Base-by-base conservation (phyloP, 2,888 invertebrate genomes). In the Leucoma salicis region DNA sequence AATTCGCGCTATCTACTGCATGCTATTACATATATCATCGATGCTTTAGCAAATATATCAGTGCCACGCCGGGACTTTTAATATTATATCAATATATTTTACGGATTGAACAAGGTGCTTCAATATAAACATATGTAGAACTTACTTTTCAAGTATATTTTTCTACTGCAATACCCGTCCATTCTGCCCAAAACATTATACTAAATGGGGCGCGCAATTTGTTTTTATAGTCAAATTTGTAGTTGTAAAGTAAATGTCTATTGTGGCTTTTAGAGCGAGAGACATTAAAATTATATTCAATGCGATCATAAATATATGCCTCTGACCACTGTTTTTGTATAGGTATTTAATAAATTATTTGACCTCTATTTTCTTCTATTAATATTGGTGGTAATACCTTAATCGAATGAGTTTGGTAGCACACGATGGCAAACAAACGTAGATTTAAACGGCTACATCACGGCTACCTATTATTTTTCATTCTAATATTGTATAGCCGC, bases 111-210 rank as follows among this genome's bases (percentile, higher is more conserved):
- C n/a, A n/a, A n/a, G n/a, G n/a, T n/a, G n/a, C n/a, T n/a, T n/a
- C n/a, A n/a, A n/a, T n/a, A n/a, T n/a, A n/a, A n/a, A n/a, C n/a
- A n/a, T n/a, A n/a, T n/a, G n/a, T n/a, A n/a, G n/a, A n/a, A n/a
- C n/a, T n/a, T n/a, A n/a, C n/a, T n/a, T n/a, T 21, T 6, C 15
- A 21, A 18, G 27, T 27, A 7, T 18, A n/a, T 21, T 21, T 34
- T 35, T 10, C 11, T 6, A 21, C 11, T 11, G 12, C 8, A n/a
- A 21, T 11, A 21, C 34, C 39, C 39, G 34, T 40, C 34, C 29
- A 40, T 35, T 15, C 18, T 24, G 21, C 28, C 11, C 29, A 14
- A 40, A 36, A 15, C 6, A 10, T 15, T 16, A 12, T 27, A 10
- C 4, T 35, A 35, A 16, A 13, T 13, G 21, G 18, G 21, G 21